Conservation (phyloP, 2,113 vertebrate species). For the Polyodon spathula region DNA sequence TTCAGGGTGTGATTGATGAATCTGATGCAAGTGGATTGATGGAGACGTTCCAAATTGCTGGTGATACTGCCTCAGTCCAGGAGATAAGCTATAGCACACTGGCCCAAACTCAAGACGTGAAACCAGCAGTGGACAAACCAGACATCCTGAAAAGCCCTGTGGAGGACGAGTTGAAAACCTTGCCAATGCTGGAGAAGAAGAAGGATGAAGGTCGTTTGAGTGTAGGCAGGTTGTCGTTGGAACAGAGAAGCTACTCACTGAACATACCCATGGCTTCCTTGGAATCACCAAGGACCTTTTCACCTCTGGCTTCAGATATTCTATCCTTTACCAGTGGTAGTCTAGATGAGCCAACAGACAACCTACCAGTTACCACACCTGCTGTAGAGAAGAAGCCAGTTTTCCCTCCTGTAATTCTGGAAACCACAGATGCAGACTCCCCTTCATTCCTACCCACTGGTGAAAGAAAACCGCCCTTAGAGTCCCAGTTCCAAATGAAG, state of each 20-base stretch:
- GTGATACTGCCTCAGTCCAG: conserved; percentile 34
- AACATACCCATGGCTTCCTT: conserved; percentile 87
- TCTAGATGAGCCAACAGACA: conserved; percentile 82
- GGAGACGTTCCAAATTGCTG: background rate
- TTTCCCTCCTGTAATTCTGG: conserved; percentile 67
- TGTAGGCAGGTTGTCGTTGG: conserved; percentile 91
- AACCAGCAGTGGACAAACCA: conserved; percentile 43
- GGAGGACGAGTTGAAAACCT: conserved; percentile 60
- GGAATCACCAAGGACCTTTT: conserved; percentile 78
- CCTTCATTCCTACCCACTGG: conserved; percentile 51
- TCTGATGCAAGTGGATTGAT: conserved; percentile 5
- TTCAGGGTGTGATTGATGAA: conserved; percentile 30
- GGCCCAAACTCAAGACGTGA: conserved; percentile 49
- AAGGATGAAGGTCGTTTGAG: conserved; percentile 80
- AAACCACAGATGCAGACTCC: conserved; percentile 47
- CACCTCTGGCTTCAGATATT: conserved; percentile 90
- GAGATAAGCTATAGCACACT: conserved; percentile 77
- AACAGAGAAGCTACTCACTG: conserved; percentile 94
- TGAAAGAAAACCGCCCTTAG: conserved; percentile 49
- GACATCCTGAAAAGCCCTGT: conserved; percentile 59
- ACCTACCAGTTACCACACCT: conserved; percentile 85
- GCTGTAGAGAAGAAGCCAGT: conserved; percentile 70
- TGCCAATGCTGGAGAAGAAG: conserved; percentile 60
- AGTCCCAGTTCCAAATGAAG: conserved; percentile 66
- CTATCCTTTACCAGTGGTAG: conserved; percentile 89